Base-by-base conservation (phyloP, 2,888 invertebrate genomes). In the Cephus runcator region DNA sequence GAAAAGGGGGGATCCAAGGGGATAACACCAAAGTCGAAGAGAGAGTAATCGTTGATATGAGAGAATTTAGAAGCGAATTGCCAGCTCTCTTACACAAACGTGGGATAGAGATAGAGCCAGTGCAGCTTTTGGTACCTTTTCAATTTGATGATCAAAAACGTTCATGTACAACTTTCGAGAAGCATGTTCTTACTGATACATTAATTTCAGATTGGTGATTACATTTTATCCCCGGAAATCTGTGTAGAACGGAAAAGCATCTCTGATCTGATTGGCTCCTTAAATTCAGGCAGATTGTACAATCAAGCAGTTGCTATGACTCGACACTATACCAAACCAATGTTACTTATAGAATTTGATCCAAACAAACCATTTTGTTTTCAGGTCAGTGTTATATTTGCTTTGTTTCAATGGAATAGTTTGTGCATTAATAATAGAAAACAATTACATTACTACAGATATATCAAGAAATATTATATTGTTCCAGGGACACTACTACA, bases 181-280 rank as follows among this genome's bases (percentile, higher is more conserved):
- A 79, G 31, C 15, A 15, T 6, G 34, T 34, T 34, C 76, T 12
- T 12, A 34, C 15, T n/a, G 12, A 77, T 34, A 3, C 71, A 56
- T 68, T 69, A 68, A 71, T 79, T 80, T 31, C 86, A 97, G 96
- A 96, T 99, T 79, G 99, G 99, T 0, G 99, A 99, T 92, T 99
- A 99, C 90, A 98, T 99, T 88, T 93, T 99, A 30, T 98, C 99
- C 0, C 98, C 98, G 0, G 98, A 98, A 34, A 97, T 99, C 83
- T 99, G 99, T 88, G 96, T 99, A 31, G 99, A 99, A 92, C 94
- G 99, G 76, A 99, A 99, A 92, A 98, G 98, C 75, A 94, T 99
- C 82, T 98, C 97, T 11, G 99, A 99, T 93, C 93, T 99, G 83
- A 98, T 99, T 86, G 98, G 98, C 11, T 99, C 99, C 0, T 93